phyloP scores from a whole-genome alignment of 2,113 vertebrate genomes.

The Cynocephalus volans region DNA sequence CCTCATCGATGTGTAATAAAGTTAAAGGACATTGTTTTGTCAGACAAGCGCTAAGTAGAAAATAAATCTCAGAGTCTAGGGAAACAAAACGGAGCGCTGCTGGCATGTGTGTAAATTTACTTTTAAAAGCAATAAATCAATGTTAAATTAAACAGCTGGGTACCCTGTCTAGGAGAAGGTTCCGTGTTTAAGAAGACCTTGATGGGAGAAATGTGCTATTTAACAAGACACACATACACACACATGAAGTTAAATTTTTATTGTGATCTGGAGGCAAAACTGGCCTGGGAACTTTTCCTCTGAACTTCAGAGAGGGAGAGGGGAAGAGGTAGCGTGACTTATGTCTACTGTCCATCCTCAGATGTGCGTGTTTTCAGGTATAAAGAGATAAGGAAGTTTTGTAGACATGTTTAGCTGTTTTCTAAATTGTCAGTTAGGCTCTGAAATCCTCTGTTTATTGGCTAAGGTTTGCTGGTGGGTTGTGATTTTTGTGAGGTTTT shows the following conservation, averaged over 20 bases:
- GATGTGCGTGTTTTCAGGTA: slow-evolving; percentile 17
- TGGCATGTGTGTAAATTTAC: slow-evolving; percentile 89
- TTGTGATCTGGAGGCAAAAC: slow-evolving; percentile 9
- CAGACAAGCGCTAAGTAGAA: slow-evolving; percentile 89
- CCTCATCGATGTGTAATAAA: slow-evolving; percentile 87
- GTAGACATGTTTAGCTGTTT: neutral
- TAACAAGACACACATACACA: slow-evolving; percentile 60
- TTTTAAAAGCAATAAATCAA: slow-evolving; percentile 92
- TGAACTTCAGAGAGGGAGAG: neutral
- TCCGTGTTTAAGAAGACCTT: slow-evolving; percentile 80
- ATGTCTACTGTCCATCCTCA: neutral
- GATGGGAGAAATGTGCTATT: slow-evolving; percentile 72
- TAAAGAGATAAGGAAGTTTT: neutral
- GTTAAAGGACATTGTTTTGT: slow-evolving; percentile 90
- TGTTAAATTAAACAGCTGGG: slow-evolving; percentile 90
- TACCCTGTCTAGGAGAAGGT: slow-evolving; percentile 81
- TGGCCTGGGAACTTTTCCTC: slow-evolving; percentile 27
- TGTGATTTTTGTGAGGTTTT: slow-evolving; percentile 55
- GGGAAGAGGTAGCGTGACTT: neutral
- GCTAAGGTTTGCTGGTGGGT: neutral
- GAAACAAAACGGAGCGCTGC: slow-evolving; percentile 87
- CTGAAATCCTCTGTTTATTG: neutral
- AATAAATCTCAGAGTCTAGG: slow-evolving; percentile 89
- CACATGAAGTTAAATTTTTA: slow-evolving; percentile 12
- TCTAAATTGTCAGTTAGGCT: neutral